These are phyloP conservation scores for Gastrophysa polygoni DNA, from an alignment of 2,888 invertebrate genomes.

Conservation along the genomic window DNA sequence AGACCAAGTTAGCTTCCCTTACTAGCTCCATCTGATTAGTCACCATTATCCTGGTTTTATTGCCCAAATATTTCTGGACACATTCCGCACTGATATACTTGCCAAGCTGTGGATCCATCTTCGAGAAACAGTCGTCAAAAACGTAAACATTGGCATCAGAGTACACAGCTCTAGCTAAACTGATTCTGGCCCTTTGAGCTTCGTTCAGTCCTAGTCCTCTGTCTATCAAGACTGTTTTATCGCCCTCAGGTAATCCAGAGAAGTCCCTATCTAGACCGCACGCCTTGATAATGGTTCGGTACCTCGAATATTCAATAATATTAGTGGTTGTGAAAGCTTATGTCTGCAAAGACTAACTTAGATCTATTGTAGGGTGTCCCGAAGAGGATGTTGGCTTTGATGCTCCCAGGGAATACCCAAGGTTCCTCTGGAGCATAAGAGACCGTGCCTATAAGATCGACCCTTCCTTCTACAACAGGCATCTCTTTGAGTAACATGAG, in stretches of 20 bases:
- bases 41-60: constrained; percentile 76
- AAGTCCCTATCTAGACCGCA: constrained; percentile 74
- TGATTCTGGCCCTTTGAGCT: constrained; percentile 80
- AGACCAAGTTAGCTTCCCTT: constrained; percentile 67
- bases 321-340: neutral
- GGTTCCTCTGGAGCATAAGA: constrained; percentile 81
- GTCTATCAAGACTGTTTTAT: constrained; percentile 78
- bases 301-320: constrained; percentile 30
- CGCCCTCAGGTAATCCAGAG: constrained; percentile 72
- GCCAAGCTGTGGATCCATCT: constrained; percentile 79
- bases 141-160: constrained; percentile 77
- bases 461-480: constrained; percentile 64
- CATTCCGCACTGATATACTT: constrained; percentile 77
- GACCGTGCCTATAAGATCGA: constrained; percentile 67
- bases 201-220: constrained; percentile 79
- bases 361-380: constrained; percentile 67
- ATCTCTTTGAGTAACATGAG: constrained; percentile 77
- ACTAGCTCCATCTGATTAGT: constrained; percentile 86
- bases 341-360: constrained; percentile 47
- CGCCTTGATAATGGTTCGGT: constrained; percentile 62
- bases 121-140: constrained; percentile 80
- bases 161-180: constrained; percentile 78
- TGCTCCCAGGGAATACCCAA: constrained; percentile 75
- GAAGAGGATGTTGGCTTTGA: constrained; percentile 82
- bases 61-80: constrained; percentile 62